These are phyloP conservation scores for Takifugu rubripes DNA, from an alignment of 2,797 vertebrate species.

Conservation along the genomic window DNA sequence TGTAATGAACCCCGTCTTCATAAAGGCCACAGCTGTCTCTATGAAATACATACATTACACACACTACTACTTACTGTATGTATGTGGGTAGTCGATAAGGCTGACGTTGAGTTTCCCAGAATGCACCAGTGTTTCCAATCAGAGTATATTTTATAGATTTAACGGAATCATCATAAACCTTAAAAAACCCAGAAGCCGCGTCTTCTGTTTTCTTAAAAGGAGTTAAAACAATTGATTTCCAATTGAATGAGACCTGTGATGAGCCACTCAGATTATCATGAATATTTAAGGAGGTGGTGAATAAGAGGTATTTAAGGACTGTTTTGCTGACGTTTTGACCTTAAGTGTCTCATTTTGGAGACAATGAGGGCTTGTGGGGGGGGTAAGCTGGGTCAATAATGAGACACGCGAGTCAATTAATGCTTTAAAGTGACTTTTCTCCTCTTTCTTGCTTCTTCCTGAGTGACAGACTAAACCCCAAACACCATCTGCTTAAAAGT, in stretches of 20 bases:
- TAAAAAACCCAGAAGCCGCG: neutral
- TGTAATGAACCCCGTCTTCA: no score
- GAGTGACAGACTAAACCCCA: conserved; percentile 65
- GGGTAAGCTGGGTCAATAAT: conserved; percentile 50
- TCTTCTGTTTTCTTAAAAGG: conserved; percentile 23
- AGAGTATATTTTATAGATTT: no score
- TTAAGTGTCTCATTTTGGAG: conserved; percentile 65
- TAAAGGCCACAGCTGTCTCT: no score
- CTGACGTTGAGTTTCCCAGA: no score
- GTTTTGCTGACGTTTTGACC: conserved; percentile 66
- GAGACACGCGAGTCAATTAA: conserved; percentile 60
- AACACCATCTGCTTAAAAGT: conserved; percentile 72
- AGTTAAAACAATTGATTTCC: conserved; percentile 61
- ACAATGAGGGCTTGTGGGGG: conserved; percentile 15
- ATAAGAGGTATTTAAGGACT: conserved; percentile 65
- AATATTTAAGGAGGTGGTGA: conserved; percentile 66
- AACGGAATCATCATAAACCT: neutral
- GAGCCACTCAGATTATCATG: conserved; percentile 56
- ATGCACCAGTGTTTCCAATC: no score
- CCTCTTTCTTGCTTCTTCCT: conserved; percentile 51
- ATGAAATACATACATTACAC: no score
- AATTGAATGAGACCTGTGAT: conserved; percentile 26
- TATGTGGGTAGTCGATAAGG: no score
- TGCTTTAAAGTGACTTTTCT: conserved; percentile 62
- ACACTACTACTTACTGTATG: no score